A percentile compares a stretch with the other conserved stretches of the same genome.
phyloP scores from a whole-genome alignment of 2,888 invertebrate genomes.

The Chloromyia formosa region DNA sequence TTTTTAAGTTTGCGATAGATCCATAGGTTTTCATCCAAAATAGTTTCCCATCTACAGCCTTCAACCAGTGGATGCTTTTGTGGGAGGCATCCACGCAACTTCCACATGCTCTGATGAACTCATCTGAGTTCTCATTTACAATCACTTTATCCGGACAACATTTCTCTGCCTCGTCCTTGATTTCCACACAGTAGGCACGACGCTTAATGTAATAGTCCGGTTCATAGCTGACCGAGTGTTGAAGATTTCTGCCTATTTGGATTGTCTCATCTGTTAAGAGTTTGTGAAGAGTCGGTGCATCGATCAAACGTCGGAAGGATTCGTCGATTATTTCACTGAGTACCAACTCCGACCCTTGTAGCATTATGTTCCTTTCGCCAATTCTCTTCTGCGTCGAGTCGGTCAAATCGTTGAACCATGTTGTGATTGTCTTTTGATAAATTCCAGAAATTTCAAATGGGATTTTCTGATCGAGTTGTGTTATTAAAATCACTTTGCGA shows the following conservation, averaged over 20 bases:
- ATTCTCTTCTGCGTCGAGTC: neutral
- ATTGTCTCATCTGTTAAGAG: neutral
- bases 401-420: neutral
- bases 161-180: neutral
- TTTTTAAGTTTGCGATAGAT: too few relatives aligned
- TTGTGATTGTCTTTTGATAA: neutral
- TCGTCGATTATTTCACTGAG: neutral
- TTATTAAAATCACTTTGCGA: constrained; percentile 16
- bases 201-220: constrained; percentile 12
- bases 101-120: neutral
- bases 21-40: too few relatives aligned
- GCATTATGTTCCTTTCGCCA: neutral
- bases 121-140: neutral
- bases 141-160: neutral
- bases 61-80: too few relatives aligned
- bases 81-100: too few relatives aligned
- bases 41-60: too few relatives aligned
- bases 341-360: neutral
- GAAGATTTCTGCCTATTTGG: neutral
- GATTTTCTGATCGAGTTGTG: neutral
- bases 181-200: neutral
- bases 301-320: neutral
- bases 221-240: neutral
- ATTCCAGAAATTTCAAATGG: too few relatives aligned
- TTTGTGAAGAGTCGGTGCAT: neutral